phyloP scores from a whole-genome alignment of 2,888 invertebrate genomes.

The Pardosa pseudoannulata region DNA sequence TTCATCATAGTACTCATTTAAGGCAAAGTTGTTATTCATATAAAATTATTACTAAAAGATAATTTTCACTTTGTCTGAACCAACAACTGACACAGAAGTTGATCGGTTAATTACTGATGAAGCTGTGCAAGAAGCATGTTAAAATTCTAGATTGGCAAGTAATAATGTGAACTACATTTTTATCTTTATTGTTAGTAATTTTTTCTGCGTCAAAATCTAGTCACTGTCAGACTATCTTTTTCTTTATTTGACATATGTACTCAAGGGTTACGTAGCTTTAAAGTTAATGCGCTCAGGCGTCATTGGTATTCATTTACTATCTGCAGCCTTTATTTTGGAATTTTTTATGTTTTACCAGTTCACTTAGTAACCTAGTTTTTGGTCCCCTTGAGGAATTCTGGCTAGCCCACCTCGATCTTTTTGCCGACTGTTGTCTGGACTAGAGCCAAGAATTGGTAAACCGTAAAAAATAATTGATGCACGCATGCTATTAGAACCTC shows the following conservation, averaged over 20 bases:
- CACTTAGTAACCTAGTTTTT: constrained; percentile 51
- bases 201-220: not conserved
- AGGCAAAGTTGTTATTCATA: no score
- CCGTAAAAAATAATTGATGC: constrained; percentile 37
- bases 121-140: no score
- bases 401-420: constrained; percentile 7
- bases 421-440: constrained; percentile 30
- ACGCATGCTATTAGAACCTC: constrained; percentile 28
- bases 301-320: constrained; percentile 6
- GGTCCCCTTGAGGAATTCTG: constrained; percentile 36
- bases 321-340: not conserved
- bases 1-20: no score
- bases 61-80: no score
- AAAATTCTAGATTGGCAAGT: no score
- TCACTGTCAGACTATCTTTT: not conserved
- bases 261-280: no score
- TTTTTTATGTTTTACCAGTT: constrained; percentile 14
- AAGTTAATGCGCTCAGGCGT: not conserved
- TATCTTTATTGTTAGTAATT: no score
- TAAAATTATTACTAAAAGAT: no score
- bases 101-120: no score
- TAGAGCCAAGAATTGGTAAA: constrained; percentile 35
- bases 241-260: no score
- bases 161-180: no score
- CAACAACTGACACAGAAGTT: no score